Percentiles rank a stretch among this genome's conserved stretches.
Conservation (phyloP, 2,113 vertebrate genomes). For the Datnioides undecimradiatus region DNA sequence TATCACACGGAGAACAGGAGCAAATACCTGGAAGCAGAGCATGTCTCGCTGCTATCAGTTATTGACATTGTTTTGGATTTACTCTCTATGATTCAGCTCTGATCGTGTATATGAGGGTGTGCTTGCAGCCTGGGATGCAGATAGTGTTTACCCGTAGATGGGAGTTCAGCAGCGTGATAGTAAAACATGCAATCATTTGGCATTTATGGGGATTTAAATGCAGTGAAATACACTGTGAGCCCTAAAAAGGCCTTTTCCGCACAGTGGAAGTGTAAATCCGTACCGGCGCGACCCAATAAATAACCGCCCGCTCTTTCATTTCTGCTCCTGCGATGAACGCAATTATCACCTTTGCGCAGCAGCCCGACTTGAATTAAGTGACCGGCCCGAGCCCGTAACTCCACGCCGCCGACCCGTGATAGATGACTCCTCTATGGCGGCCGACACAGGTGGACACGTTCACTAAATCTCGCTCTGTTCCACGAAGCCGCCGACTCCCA, state of each 20-base stretch:
- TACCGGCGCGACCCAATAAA: constrained; percentile 33
- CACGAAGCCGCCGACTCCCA: constrained; percentile 1
- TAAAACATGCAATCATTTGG: constrained; percentile 19
- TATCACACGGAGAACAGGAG: too few species aligned
- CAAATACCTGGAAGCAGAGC: too few species aligned
- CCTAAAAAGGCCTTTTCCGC: neutral
- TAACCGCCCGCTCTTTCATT: constrained; percentile 22
- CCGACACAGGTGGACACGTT: constrained; percentile 50
- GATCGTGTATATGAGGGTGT: neutral
- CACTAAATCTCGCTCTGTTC: constrained; percentile 55
- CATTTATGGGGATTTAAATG: constrained; percentile 40
- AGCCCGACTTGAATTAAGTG: constrained; percentile 31
- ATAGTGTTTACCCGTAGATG: neutral
- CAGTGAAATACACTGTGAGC: constrained; percentile 28
- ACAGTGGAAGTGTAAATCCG: constrained; percentile 32
- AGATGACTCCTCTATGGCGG: constrained; percentile 59
- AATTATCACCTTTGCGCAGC: constrained; percentile 32
- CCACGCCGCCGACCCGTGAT: constrained; percentile 51
- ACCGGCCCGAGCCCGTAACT: neutral
- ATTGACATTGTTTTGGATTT: too few species aligned
- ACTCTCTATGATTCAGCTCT: neutral
- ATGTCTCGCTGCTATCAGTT: too few species aligned
- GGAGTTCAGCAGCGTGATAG: neutral
- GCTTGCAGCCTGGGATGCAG: neutral
- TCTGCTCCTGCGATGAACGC: constrained; percentile 9